Percentiles rank a stretch among this genome's conserved stretches.
phyloP scores from a whole-genome alignment of 2,888 invertebrate species.

The Drosophila ustulata region DNA sequence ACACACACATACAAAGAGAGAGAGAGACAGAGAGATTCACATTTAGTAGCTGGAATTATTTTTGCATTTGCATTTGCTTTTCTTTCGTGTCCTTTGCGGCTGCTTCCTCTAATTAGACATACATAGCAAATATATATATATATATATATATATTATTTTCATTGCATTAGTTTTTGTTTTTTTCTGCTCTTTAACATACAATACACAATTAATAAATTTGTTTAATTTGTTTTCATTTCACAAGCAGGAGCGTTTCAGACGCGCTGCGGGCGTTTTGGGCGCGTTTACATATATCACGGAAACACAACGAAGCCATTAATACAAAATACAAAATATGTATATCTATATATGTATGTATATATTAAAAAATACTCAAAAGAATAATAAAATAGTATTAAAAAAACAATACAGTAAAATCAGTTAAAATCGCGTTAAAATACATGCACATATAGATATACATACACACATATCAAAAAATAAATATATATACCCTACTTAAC shows the following conservation, averaged over 20 bases:
- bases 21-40: conserved; percentile 62
- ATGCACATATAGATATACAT: conserved; percentile 37
- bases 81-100: conserved; percentile 13
- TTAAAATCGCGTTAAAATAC: conserved; percentile 5
- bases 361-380: conserved; percentile 4
- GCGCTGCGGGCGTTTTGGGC: not conserved
- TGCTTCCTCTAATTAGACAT: conserved; percentile 37
- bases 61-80: conserved; percentile 25
- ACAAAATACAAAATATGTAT: conserved; percentile 54
- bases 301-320: conserved; percentile 79
- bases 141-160: conserved; percentile 26
- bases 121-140: conserved; percentile 20
- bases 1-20: conserved; percentile 1
- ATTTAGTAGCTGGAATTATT: conserved; percentile 59
- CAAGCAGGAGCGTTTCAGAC: conserved; percentile 11
- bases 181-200: conserved; percentile 55
- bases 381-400: not conserved
- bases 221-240: conserved; percentile 24
- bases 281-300: conserved; percentile 80
- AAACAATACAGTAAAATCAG: not conserved
- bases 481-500: conserved; percentile 77
- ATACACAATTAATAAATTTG: conserved; percentile 62
- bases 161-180: conserved; percentile 33
- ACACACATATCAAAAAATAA: conserved; percentile 61
- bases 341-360: conserved; percentile 38